Evolutionary conservation across 2,888 invertebrate species (phyloP).

Genomic region (Dasypolia templi): DNA sequence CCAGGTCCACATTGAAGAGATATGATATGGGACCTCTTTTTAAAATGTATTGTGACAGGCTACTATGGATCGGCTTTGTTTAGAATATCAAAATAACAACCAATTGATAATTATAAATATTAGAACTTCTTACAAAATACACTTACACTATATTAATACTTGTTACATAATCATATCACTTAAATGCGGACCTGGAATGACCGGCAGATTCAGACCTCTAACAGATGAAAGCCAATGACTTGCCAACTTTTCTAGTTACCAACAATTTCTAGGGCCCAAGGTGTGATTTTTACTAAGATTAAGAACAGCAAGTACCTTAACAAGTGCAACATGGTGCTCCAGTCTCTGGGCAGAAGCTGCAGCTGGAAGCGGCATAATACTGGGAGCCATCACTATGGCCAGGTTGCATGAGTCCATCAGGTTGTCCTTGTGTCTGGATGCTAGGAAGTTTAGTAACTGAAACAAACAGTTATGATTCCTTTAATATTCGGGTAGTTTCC

Average conservation of each 20-base stretch:
- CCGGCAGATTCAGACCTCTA: no score
- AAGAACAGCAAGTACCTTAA: constrained; percentile 89
- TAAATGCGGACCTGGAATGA: no score
- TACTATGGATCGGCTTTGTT: no score
- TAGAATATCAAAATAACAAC: no score
- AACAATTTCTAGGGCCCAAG: neutral
- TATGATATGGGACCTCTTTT: no score
- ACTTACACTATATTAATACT: no score
- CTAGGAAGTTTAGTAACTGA: constrained; percentile 93
- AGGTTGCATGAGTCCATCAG: constrained; percentile 96
- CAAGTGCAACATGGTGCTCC: constrained; percentile 92
- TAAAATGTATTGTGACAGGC: no score
- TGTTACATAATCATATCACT: no score
- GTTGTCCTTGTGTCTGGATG: constrained; percentile 92
- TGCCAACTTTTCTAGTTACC: neutral
- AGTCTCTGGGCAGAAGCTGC: constrained; percentile 92
- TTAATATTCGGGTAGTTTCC: neutral
- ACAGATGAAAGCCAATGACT: neutral
- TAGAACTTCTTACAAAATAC: no score
- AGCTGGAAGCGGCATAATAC: constrained; percentile 95
- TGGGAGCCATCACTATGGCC: constrained; percentile 96
- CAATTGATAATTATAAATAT: no score
- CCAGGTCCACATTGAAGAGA: no score
- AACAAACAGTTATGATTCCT: constrained; percentile 58
- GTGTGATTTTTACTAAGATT: neutral